Percentiles rank a stretch among this genome's conserved stretches.
These are phyloP conservation scores for Dendropsophus ebraccatus DNA, from an alignment of 2,113 vertebrate species.

Conservation along the genomic window DNA sequence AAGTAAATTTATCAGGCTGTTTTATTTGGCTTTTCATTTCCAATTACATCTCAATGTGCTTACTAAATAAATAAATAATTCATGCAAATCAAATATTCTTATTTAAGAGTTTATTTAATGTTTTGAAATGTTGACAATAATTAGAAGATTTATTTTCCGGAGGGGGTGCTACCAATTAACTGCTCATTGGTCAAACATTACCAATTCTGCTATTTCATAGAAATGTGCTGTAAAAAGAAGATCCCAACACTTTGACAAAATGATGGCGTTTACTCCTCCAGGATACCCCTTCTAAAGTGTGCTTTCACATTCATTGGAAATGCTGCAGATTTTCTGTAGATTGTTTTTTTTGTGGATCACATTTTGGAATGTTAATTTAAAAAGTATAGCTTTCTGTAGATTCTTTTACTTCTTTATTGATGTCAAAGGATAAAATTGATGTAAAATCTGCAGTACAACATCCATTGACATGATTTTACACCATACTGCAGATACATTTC, in stretches of 20 bases:
- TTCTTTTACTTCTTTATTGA: no score
- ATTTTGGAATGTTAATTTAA: no score
- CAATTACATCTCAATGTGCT: slow-evolving; percentile 62
- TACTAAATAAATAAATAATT: slow-evolving; percentile 49
- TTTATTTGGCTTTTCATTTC: slow-evolving; percentile 48
- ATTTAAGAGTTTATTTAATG: slow-evolving; percentile 22
- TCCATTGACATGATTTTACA: no score
- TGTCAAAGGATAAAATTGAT: no score
- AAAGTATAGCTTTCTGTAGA: no score
- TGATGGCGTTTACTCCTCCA: not conserved
- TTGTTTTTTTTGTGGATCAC: no score
- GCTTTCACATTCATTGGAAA: no score
- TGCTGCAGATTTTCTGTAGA: no score
- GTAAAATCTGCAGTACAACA: no score
- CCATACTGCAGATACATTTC: no score
- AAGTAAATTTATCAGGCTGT: slow-evolving; percentile 69
- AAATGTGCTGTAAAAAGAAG: not conserved
- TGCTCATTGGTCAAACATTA: not conserved
- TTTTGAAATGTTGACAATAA: slow-evolving; percentile 26
- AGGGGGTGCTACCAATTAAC: not conserved
- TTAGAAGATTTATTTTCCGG: not conserved
- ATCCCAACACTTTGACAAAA: no score
- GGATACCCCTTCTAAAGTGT: no score
- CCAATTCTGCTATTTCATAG: not conserved
- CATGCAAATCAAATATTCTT: slow-evolving; percentile 34